phyloP scores from a whole-genome alignment of 1,140 invertebrate species.

The Drosophila nasuta region DNA sequence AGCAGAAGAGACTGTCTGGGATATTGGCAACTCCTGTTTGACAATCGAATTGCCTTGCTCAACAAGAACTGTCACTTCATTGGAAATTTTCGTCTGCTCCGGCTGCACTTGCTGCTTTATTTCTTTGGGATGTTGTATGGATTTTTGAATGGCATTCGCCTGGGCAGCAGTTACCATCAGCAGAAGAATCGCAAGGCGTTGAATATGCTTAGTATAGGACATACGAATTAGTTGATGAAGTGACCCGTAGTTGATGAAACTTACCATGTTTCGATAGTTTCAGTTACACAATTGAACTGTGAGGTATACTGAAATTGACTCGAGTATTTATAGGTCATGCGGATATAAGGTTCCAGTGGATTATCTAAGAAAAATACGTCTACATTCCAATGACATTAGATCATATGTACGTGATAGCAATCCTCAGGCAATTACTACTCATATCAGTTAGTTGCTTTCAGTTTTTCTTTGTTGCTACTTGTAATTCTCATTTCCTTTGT shows the following conservation, averaged over 20 bases:
- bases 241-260: slow-evolving; percentile 17
- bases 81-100: slow-evolving; percentile 5
- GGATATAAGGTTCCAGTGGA: slow-evolving; percentile 11
- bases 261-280: slow-evolving; percentile 67
- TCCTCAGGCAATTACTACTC: slow-evolving; percentile 30
- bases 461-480: slow-evolving; percentile 38
- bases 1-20: neutral
- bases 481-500: slow-evolving; percentile 33
- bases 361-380: slow-evolving; percentile 14
- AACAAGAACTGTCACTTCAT: slow-evolving; percentile 13
- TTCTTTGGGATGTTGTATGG: neutral
- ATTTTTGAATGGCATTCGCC: slow-evolving; percentile 6
- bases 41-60: neutral
- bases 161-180: slow-evolving; percentile 2
- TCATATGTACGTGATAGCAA: slow-evolving; percentile 11
- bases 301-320: neutral
- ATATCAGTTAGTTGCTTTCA: slow-evolving; percentile 33
- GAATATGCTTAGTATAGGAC: slow-evolving; percentile 24
- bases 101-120: neutral
- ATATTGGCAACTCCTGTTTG: neutral
- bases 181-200: slow-evolving; percentile 51
- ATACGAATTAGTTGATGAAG: slow-evolving; percentile 18
- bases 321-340: slow-evolving; percentile 55
- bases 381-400: slow-evolving; percentile 40
- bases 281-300: slow-evolving; percentile 64